Conservation (phyloP, 1,140 invertebrate species). For the Drosophila ercepeae region DNA sequence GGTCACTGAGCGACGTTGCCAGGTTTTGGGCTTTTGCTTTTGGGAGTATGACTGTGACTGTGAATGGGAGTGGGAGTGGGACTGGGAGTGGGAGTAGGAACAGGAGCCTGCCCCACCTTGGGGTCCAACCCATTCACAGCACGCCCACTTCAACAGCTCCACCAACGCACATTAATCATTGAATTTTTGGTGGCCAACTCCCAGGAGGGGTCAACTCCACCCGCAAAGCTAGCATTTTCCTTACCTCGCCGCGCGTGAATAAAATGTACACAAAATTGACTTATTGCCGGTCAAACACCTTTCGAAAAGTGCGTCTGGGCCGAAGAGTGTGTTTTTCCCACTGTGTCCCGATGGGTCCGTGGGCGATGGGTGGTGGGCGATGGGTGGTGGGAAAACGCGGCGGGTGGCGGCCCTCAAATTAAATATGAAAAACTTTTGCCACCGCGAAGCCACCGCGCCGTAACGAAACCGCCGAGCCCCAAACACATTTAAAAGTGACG, state of each 20-base stretch:
- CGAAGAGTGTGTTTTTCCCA: conserved; percentile 27
- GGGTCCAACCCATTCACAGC: conserved; percentile 64
- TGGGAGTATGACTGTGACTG: conserved; percentile 9
- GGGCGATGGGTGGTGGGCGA: too few relatives aligned
- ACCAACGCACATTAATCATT: conserved; percentile 77
- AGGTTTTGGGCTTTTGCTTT: conserved; percentile 6
- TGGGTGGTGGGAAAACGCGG: conserved; percentile 18
- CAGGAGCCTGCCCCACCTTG: conserved; percentile 22
- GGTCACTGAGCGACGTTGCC: conserved; percentile 62
- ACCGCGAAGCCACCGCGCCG: conserved; percentile 24
- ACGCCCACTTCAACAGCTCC: conserved; percentile 69
- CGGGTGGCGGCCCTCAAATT: conserved; percentile 49
- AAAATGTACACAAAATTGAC: conserved; percentile 80
- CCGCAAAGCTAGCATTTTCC: conserved; percentile 1
- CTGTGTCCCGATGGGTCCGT: conserved; percentile 9
- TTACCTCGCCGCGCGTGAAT: conserved; percentile 52
- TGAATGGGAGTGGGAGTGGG: conserved; percentile 2
- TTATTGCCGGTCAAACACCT: conserved; percentile 82
- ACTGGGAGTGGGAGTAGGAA: conserved; percentile 5
- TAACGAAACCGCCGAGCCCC: conserved; percentile 41
- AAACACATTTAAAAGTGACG: conserved; percentile 70
- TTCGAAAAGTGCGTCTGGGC: conserved; percentile 61
- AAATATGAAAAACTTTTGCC: conserved; percentile 78
- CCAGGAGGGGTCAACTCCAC: conserved; percentile 46
- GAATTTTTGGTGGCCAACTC: conserved; percentile 80